Evolutionary conservation across 2,113 vertebrate genomes (phyloP).

Genomic region (Dinomys branickii): DNA sequence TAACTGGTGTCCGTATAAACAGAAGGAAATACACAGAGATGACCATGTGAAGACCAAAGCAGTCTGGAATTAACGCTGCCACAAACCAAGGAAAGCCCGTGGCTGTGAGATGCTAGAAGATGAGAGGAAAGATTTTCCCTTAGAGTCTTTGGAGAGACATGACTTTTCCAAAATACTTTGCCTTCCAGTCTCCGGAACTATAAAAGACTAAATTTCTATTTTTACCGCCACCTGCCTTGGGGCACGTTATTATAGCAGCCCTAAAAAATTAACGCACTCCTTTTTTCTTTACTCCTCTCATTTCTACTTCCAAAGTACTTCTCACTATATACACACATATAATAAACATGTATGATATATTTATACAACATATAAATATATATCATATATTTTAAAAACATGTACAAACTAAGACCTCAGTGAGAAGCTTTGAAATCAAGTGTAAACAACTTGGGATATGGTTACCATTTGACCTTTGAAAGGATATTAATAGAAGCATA

Average conservation of each 20-base stretch:
- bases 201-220: neutral
- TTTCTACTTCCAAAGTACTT: neutral
- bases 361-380: neutral
- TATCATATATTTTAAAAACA: neutral
- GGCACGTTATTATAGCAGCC: neutral
- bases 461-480: constrained; percentile 8
- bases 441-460: neutral
- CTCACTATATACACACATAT: neutral
- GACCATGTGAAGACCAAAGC: neutral
- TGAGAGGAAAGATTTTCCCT: neutral
- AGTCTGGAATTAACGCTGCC: neutral
- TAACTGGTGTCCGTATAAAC: neutral
- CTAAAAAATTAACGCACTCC: neutral
- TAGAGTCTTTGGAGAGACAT: neutral
- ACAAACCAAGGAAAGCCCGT: neutral
- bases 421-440: constrained; percentile 37
- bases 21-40: neutral
- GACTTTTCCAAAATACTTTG: neutral
- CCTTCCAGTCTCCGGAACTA: neutral
- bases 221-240: neutral
- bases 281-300: neutral
- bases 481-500: constrained; percentile 36
- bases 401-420: neutral
- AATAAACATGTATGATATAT: neutral
- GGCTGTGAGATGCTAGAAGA: neutral